Evolutionary conservation across 2,888 invertebrate genomes (phyloP), one percentile per base, ranked within the genome.

Genomic region (Darwinula stevensoni): DNA sequence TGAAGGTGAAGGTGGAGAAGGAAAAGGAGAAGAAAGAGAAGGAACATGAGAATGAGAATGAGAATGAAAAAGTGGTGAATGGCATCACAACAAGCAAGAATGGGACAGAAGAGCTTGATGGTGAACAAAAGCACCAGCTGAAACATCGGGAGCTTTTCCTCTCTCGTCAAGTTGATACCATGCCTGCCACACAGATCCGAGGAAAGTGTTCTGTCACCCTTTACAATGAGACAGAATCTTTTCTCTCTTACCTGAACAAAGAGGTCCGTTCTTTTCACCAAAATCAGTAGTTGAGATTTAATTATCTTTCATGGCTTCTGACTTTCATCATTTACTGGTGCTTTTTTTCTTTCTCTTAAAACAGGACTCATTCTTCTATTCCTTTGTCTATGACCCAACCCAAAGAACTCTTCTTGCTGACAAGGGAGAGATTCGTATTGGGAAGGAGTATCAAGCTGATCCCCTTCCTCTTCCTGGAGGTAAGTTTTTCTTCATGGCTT

Each of bases 321-420:
- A n/a, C n/a, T n/a, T n/a, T n/a, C n/a, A n/a, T n/a, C 5, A 13
- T 30, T 14, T 22, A 14, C 27, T 14, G 14, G 32, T 5, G 5
- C 14, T n/a, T 34, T 28, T 32, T 33, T 39, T 15, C 30, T 22
- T 22, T 29, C 22, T 34, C 22, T 18, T 51, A 60, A 63, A 42
- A n/a, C 63, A 86, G 68, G 94, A 99, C 59, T 73, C 82, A 53
- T 99, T 97, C 65, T 99, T 91, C 62, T 97, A 97, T 61, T 91
- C 94, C 54, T 64, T 99, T 56, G 94, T 97, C 46, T 99, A 91
- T 59, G 97, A 99, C 63, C 94, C 94, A 44, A 73, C 78, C 56
- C 88, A 91, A 61, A 88, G 88, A 61, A 97, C 94, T 45, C 63
- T 99, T 50, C 63, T 94, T 52, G 94, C 94, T 46, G 97, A 99